phyloP scores from a whole-genome alignment of 1,140 invertebrate genomes.

The Cephus cinctus region DNA sequence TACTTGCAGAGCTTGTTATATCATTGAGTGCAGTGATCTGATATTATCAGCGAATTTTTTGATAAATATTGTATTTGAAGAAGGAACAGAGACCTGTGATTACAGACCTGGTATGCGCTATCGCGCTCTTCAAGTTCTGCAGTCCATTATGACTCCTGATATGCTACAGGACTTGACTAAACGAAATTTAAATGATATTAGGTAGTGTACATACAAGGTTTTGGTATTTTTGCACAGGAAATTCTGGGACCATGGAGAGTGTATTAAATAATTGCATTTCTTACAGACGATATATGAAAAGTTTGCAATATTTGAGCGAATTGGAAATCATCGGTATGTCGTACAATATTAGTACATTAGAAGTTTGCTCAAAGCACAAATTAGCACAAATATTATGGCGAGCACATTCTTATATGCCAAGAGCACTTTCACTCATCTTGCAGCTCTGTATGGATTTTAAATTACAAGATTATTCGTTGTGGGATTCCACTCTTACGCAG shows the following conservation, averaged over 20 bases:
- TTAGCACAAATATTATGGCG: constrained; percentile 40
- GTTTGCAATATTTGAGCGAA: constrained; percentile 45
- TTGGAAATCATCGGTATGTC: constrained; percentile 48
- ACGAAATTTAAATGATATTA: constrained; percentile 27
- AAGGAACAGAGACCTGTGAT: constrained; percentile 25
- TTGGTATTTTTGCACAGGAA: constrained; percentile 5
- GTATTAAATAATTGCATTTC: not conserved
- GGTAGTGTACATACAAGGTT: constrained; percentile 17
- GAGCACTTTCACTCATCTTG: constrained; percentile 32
- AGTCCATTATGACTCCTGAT: constrained; percentile 31
- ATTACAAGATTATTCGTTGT: constrained; percentile 34
- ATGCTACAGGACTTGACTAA: constrained; percentile 40
- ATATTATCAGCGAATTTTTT: constrained; percentile 31
- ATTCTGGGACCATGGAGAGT: not conserved
- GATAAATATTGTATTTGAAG: constrained; percentile 39
- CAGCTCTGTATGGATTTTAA: constrained; percentile 41
- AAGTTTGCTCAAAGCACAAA: constrained; percentile 38
- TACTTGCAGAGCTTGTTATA: constrained; percentile 46
- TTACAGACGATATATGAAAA: constrained; percentile 41
- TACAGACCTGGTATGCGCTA: constrained; percentile 37
- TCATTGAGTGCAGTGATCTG: constrained; percentile 35
- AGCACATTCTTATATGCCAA: constrained; percentile 22
- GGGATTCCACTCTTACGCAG: constrained; percentile 32
- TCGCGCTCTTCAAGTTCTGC: constrained; percentile 44
- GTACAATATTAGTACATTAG: constrained; percentile 42